Conservation (phyloP, 2,113 vertebrate genomes). For the Chiloscyllium plagiosum region DNA sequence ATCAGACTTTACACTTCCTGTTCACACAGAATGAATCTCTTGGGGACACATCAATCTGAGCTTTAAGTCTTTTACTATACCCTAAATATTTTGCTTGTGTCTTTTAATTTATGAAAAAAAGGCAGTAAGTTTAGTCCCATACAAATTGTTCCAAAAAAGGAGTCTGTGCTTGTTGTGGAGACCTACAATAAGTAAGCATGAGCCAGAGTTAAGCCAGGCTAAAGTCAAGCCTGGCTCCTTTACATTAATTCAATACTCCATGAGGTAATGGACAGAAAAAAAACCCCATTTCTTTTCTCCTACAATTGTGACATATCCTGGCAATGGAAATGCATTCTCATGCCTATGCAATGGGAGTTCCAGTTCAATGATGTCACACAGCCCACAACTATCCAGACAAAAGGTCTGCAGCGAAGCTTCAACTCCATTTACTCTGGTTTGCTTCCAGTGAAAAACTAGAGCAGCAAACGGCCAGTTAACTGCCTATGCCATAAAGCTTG, state of each 20-base stretch:
- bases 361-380: conserved; percentile 1
- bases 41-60: background rate
- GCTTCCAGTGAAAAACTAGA: background rate
- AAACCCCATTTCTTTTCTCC: background rate
- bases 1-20: conserved; percentile 18
- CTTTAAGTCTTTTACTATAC: background rate
- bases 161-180: background rate
- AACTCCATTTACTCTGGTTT: background rate
- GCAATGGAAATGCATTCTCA: background rate
- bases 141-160: background rate
- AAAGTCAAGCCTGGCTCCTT: background rate
- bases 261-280: background rate
- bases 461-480: background rate
- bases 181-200: background rate
- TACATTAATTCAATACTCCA: background rate
- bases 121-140: background rate
- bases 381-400: conserved; percentile 4
- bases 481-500: background rate
- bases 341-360: background rate
- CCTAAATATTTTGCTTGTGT: background rate
- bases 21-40: background rate
- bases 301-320: background rate
- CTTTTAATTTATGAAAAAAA: background rate
- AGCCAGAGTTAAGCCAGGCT: background rate
- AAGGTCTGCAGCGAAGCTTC: background rate